Evolutionary conservation across 2,888 invertebrate genomes (phyloP), one percentile per base, ranked within the genome.

Genomic region (Sarcophaga rosellei): DNA sequence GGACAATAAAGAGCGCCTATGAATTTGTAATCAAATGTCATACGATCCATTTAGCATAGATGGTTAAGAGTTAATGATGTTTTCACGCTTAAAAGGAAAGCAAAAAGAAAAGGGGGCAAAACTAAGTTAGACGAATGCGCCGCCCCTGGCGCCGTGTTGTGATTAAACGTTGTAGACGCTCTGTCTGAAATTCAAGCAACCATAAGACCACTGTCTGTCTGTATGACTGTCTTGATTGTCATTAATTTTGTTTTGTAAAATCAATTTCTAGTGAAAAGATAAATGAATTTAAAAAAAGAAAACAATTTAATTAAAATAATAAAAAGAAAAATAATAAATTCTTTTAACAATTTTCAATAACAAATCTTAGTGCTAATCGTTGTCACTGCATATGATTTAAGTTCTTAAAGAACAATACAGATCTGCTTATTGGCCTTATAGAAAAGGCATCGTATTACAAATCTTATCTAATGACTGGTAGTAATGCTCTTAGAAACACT

Each of bases 131-230:
- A 77, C 23, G 45, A 61, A 20, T 35, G 10, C 35, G 8, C 72
- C 83, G 65, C 83, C 83, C 61, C 74, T 70, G 86, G 81, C 86
- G 86, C 83, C 86, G 69, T 81, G 47, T 86, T 83, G 25, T 80
- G 76, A 53, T 65, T 77, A 81, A 63, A 15, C 23, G 21, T 3
- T 57, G 44, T 57, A 75, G 81, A 66, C 75, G 78, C 72, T 23
- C 20, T 81, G 75, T 79, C 79, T 75, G 78, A 72, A 79, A 82
- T 68, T 79, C 78, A 85, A 76, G 79, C 45, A 59, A 68, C 47
- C 80, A 45, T 83, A 70, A 69, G 81, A 74, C 63, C 74, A 75
- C 35, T 75, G 81, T 84, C 76, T 80, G 77, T 47, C 53, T 53
- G 4, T 53, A 53, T 4, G 53, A 3, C 4, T 17, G 17, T 15